Conservation (phyloP, 2,113 vertebrate species). For the Malaclemys terrapin region DNA sequence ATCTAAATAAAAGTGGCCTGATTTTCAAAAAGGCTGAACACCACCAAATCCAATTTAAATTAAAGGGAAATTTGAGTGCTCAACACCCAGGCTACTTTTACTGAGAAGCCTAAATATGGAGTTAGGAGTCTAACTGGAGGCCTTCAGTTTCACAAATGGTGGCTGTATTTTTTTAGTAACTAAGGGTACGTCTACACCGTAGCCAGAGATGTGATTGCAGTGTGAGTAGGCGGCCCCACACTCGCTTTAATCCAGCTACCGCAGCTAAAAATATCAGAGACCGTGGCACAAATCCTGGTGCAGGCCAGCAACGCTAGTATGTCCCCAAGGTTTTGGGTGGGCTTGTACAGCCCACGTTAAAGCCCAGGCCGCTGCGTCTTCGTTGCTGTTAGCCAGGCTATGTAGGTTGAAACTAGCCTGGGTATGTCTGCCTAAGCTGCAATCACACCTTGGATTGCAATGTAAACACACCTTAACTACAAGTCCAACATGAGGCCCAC, state of each 20-base stretch:
- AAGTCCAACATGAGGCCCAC: conserved; percentile 36
- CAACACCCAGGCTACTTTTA: neutral
- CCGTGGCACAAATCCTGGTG: neutral
- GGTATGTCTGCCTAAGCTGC: neutral
- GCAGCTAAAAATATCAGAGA: neutral
- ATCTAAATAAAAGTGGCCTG: neutral
- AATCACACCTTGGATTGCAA: neutral
- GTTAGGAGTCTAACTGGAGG: neutral
- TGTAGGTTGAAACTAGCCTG: neutral
- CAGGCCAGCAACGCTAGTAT: neutral
- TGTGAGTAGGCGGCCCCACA: neutral
- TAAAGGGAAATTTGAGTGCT: neutral
- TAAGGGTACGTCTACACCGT: neutral
- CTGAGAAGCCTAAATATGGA: neutral
- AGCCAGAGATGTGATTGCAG: neutral
- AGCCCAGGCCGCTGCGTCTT: neutral
- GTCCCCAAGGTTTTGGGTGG: too few species aligned
- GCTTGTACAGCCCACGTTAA: neutral
- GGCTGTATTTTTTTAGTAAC: conserved; percentile 19
- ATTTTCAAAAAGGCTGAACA: neutral
- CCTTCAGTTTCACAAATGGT: neutral
- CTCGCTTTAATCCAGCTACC: neutral
- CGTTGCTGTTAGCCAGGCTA: neutral
- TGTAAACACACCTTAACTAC: neutral
- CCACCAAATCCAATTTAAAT: neutral